Evolutionary conservation across 2,888 invertebrate species (phyloP).

Genomic region (Polia nebulosa): DNA sequence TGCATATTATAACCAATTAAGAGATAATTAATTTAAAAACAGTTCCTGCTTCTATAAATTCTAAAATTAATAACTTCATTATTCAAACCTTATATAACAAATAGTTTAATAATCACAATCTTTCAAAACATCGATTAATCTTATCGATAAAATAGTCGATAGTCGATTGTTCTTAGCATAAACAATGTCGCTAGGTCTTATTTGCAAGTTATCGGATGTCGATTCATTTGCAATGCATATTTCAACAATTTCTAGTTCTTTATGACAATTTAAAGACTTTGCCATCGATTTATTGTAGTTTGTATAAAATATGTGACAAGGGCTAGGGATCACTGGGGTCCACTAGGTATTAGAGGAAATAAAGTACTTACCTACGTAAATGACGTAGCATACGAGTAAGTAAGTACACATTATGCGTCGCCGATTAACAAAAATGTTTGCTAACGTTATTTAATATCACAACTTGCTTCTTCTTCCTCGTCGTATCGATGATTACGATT

Average conservation of each 20-base stretch:
- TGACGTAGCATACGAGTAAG: neutral
- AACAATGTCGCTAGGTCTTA: conserved; percentile 52
- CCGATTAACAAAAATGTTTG: neutral
- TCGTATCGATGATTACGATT: no score
- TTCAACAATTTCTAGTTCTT: conserved; percentile 45
- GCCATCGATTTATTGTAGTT: conserved; percentile 43
- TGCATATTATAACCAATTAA: neutral
- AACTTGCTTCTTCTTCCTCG: no score
- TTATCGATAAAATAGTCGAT: conserved; percentile 50
- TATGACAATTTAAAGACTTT: conserved; percentile 47
- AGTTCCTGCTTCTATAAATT: conserved; percentile 29
- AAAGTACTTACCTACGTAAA: no score
- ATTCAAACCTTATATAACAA: conserved; percentile 22
- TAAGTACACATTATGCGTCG: neutral
- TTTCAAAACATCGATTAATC: conserved; percentile 55
- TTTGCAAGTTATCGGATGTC: conserved; percentile 43
- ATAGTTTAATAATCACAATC: conserved; percentile 40
- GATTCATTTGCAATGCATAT: conserved; percentile 58
- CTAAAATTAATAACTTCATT: conserved; percentile 39
- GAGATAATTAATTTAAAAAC: neutral
- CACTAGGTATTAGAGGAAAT: neutral
- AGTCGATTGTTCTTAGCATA: conserved; percentile 45
- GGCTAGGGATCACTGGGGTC: neutral
- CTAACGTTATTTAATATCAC: no score
- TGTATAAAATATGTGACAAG: conserved; percentile 32